A percentile compares a stretch with the other conserved stretches of the same genome.
These are phyloP conservation scores for Pterocles burchelli DNA, from an alignment of 2,113 vertebrate genomes.

Conservation along the genomic window DNA sequence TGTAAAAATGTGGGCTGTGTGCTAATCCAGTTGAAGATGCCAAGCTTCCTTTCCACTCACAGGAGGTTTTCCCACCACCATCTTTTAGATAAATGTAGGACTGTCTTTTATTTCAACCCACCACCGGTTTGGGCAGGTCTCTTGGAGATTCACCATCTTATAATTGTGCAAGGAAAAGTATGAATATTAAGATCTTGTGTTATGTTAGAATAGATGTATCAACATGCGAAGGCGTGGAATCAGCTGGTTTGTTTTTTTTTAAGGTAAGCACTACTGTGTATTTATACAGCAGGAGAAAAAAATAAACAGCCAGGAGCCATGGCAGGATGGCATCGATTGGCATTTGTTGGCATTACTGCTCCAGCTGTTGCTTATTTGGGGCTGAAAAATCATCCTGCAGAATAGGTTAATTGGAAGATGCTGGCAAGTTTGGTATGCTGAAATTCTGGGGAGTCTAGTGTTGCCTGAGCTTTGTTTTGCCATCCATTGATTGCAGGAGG, in stretches of 20 bases:
- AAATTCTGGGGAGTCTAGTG: neutral
- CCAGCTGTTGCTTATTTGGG: neutral
- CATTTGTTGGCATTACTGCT: neutral
- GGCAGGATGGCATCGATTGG: too few relatives aligned
- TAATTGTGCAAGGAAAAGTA: neutral
- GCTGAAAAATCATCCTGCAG: neutral
- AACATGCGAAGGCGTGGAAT: neutral
- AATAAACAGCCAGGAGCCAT: neutral
- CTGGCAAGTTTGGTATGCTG: neutral
- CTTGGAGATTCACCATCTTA: neutral
- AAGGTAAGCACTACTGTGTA: neutral
- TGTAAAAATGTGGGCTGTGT: slow-evolving; percentile 23
- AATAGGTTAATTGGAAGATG: neutral
- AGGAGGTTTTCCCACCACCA: neutral
- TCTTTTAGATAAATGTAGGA: neutral
- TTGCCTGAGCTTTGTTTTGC: neutral
- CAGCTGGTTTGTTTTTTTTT: neutral
- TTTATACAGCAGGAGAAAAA: neutral
- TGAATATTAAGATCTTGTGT: neutral
- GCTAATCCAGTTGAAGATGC: slow-evolving; percentile 13
- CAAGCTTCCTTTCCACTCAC: neutral
- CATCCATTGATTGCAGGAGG: neutral
- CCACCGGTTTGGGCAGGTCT: neutral
- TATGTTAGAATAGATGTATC: neutral
- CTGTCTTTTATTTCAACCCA: neutral